phyloP scores from a whole-genome alignment of 2,797 vertebrate genomes.

The Lepus townsendii region DNA sequence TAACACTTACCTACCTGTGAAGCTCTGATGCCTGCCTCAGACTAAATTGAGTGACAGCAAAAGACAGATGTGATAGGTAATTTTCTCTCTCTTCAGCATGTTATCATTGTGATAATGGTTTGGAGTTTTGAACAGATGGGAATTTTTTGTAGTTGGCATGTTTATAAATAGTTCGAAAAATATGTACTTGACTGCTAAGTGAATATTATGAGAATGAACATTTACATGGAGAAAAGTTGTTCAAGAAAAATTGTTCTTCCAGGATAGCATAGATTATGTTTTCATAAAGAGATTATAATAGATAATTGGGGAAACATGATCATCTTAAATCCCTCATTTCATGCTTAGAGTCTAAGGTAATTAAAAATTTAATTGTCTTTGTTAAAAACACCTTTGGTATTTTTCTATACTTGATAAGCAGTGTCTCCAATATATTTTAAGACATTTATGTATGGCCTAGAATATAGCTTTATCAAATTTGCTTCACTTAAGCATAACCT shows the following conservation, averaged over 20 bases:
- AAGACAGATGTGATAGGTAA: not conserved
- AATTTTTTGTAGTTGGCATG: not conserved
- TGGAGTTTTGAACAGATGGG: not conserved
- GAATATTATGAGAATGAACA: not conserved
- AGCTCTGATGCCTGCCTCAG: not conserved
- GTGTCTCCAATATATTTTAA: constrained; percentile 36
- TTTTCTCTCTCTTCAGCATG: not conserved
- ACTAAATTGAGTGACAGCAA: not conserved
- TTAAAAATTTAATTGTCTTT: not conserved
- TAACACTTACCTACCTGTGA: constrained; percentile 52
- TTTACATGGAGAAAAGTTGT: not conserved
- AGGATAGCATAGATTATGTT: not conserved
- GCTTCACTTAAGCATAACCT: not conserved
- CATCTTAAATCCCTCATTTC: constrained; percentile 24
- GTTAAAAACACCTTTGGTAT: not conserved
- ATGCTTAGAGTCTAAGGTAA: constrained; percentile 3
- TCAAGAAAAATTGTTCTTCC: constrained; percentile 6
- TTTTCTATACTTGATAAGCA: not conserved
- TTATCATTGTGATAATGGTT: not conserved
- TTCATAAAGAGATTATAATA: constrained; percentile 36
- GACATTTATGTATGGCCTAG: not conserved
- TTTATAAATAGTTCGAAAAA: constrained; percentile 26
- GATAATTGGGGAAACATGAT: not conserved
- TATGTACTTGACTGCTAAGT: not conserved
- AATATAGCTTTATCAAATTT: constrained; percentile 13